A percentile compares a stretch with the other conserved stretches of the same genome.
Conservation (phyloP, 2,797 vertebrate species). For the Muscicapa striata region DNA sequence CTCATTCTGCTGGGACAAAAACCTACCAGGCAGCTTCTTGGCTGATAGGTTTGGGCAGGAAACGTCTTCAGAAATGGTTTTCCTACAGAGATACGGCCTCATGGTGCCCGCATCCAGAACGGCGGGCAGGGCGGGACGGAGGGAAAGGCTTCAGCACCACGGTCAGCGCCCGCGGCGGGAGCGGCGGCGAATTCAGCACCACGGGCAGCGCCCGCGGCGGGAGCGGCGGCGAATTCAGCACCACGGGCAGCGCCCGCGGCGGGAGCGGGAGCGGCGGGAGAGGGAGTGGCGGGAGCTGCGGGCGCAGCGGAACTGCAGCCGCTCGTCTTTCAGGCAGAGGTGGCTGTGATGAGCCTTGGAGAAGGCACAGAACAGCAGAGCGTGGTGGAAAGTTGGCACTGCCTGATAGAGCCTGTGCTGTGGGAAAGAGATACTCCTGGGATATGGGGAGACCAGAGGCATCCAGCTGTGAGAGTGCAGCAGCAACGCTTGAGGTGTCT, state of each 20-base stretch:
- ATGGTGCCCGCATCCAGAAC: accelerated
- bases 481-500: neutral
- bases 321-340: accelerated
- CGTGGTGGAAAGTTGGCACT: accelerated
- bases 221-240: too few relatives aligned
- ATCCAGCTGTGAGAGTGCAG: neutral
- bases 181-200: too few relatives aligned
- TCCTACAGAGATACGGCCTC: too few relatives aligned
- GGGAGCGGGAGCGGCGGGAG: too few relatives aligned
- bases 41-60: neutral
- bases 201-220: too few relatives aligned
- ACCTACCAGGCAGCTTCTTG: neutral
- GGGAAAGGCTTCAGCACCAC: neutral
- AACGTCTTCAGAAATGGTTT: neutral
- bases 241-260: too few relatives aligned
- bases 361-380: neutral
- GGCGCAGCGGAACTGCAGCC: accelerated
- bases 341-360: neutral
- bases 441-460: accelerated
- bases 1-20: neutral
- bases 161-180: neutral
- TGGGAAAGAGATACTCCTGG: neutral
- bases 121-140: accelerated
- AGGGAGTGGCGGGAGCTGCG: too few relatives aligned
- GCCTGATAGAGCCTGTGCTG: neutral